Conservation (phyloP, 2,888 invertebrate genomes). For the Poecilus cupreus region DNA sequence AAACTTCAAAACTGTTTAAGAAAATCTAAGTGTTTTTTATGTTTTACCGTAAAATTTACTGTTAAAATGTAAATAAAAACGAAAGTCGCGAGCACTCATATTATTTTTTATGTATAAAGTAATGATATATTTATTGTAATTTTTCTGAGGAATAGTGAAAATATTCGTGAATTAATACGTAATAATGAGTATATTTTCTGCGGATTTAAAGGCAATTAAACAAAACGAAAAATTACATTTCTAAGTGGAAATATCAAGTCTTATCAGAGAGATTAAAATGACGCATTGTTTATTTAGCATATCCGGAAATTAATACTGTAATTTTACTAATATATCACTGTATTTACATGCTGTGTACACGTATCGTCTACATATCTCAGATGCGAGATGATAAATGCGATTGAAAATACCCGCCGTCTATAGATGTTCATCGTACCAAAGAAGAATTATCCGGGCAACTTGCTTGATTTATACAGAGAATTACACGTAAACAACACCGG, state of each 20-base stretch:
- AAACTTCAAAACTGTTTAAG: too few relatives aligned
- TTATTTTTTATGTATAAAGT: too few relatives aligned
- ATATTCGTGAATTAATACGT: background rate
- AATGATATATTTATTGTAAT: background rate
- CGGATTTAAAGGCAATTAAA: slow-evolving; percentile 40
- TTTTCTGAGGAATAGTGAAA: background rate
- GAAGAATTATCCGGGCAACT: slow-evolving; percentile 27
- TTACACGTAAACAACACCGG: background rate
- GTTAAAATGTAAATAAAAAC: too few relatives aligned
- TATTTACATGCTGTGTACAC: slow-evolving; percentile 12
- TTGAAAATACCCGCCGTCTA: slow-evolving; percentile 26
- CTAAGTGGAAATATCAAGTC: slow-evolving; percentile 32
- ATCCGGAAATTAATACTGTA: slow-evolving; percentile 36
- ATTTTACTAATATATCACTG: slow-evolving; percentile 46
- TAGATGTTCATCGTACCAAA: slow-evolving; percentile 17
- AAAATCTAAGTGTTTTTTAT: too few relatives aligned
- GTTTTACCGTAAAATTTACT: too few relatives aligned
- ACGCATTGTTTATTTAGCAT: slow-evolving; percentile 46
- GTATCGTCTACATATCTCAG: slow-evolving; percentile 24
- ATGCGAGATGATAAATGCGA: slow-evolving; percentile 14
- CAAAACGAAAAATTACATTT: slow-evolving; percentile 24
- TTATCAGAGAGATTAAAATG: slow-evolving; percentile 43
- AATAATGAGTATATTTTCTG: slow-evolving; percentile 4
- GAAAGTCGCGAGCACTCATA: too few relatives aligned
- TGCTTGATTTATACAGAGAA: slow-evolving; percentile 17